Base-by-base conservation (phyloP, 2,888 invertebrate species). In the Psylliodes chrysocephalus region DNA sequence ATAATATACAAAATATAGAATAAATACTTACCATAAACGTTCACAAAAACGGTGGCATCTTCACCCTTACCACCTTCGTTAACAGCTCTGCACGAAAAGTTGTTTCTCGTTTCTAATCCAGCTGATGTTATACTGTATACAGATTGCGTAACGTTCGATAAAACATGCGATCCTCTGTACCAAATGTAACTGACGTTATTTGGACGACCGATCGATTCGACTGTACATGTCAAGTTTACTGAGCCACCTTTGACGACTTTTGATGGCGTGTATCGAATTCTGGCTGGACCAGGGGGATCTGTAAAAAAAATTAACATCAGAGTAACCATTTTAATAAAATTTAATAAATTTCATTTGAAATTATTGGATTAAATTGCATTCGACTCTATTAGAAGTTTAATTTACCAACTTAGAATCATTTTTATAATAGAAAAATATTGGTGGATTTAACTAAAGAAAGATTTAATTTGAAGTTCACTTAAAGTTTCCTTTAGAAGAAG, bases 211-310 rank as follows among this genome's bases (percentile, higher is more conserved):
- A 88, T 86, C 82, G 95, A 93, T 66, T 90, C 89, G 55, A 96
- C 91, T 35, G 89, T 88, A 83, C 97, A 97, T 19, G 89, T 89
- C 67, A 97, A 86, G n/a, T 90, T 91, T 18, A 96, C 87, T 33
- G 90, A 88, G 69, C 90, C 90, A 68, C 92, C 92, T 80, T 96
- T 96, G 40, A 94, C 88, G 0, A 95, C 93, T 22, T 89, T 74
- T 75, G 86, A 86, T 0, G 94, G 94, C 14, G 89, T 88, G 77
- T 91, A 92, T 0, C 87, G 87, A 44, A 95, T 83, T 63, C 88
- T 87, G 0, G 95, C 93, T n/a, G 91, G 89, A 0, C 93, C 93
- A 0, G 95, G 95, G 19, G 94, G 92, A 84, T 95, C 92, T 93
- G 81, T 15, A 83, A 67, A 54, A 35, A 25, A 25, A 40, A 54